These are phyloP conservation scores for Spatulosminthurus flaviceps DNA, from an alignment of 2,888 invertebrate genomes.

Conservation along the genomic window DNA sequence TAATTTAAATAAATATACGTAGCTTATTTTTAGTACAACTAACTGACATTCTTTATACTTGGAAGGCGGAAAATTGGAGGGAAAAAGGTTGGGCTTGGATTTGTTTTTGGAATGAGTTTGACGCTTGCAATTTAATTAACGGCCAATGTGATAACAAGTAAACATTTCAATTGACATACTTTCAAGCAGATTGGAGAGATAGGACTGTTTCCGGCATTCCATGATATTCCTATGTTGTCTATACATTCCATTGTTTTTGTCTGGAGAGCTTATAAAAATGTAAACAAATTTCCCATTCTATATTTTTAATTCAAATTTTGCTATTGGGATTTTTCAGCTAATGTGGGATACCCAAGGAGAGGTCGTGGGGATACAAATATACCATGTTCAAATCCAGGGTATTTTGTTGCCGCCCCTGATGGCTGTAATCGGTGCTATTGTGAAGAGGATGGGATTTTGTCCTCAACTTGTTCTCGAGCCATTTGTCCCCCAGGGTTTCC, in stretches of 20 bases:
- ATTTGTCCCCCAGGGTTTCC: conserved; percentile 59
- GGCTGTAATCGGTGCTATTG: conserved; percentile 59
- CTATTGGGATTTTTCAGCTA: not conserved
- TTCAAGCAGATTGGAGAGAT: no score
- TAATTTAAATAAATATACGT: no score
- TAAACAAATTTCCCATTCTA: no score
- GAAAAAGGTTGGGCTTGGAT: no score
- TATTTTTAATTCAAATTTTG: not conserved
- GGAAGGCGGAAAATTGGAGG: no score
- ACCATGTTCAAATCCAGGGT: conserved; percentile 52
- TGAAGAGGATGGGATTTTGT: conserved; percentile 53
- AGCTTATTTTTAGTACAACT: no score
- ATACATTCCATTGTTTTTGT: no score
- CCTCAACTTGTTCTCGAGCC: conserved; percentile 53
- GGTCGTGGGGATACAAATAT: conserved; percentile 43
- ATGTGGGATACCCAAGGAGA: not conserved
- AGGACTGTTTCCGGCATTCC: no score
- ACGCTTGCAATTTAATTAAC: not conserved
- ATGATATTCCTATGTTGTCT: no score
- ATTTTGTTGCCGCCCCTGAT: conserved; percentile 56
- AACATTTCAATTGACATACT: not conserved
- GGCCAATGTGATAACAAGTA: not conserved
- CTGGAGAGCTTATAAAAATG: no score
- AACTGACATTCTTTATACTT: no score
- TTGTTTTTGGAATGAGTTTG: not conserved